Evolutionary conservation across 2,888 invertebrate species (phyloP).

Genomic region (Latheticus oryzae): DNA sequence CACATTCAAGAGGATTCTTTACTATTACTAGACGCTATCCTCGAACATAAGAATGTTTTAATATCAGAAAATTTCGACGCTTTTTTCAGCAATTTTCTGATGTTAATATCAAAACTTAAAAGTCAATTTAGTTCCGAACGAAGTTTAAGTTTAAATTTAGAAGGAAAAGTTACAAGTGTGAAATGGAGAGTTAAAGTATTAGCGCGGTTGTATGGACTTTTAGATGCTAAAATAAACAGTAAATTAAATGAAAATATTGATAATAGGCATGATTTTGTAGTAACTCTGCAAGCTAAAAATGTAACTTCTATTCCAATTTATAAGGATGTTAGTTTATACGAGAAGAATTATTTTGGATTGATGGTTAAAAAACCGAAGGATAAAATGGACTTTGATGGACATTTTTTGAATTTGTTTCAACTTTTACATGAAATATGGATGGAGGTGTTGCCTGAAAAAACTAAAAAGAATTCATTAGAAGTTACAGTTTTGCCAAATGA

Average conservation of each 20-base stretch:
- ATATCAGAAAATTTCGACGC: slow-evolving; percentile 76
- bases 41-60: slow-evolving; percentile 74
- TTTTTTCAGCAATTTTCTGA: slow-evolving; percentile 83
- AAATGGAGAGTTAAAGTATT: slow-evolving; percentile 85
- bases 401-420: slow-evolving; percentile 78
- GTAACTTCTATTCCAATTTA: slow-evolving; percentile 43
- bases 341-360: slow-evolving; percentile 26
- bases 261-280: too few relatives aligned
- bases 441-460: slow-evolving; percentile 74
- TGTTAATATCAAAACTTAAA: slow-evolving; percentile 83
- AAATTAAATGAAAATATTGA: too few relatives aligned
- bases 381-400: slow-evolving; percentile 67
- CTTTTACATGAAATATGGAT: slow-evolving; percentile 87
- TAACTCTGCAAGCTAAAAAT: slow-evolving; percentile 39
- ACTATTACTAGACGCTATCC: slow-evolving; percentile 80
- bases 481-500: slow-evolving; percentile 66
- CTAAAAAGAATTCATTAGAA: slow-evolving; percentile 43
- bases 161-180: slow-evolving; percentile 78
- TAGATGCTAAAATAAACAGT: slow-evolving; percentile 59
- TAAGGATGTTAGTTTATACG: slow-evolving; percentile 40
- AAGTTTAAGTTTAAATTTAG: slow-evolving; percentile 76
- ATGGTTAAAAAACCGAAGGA: slow-evolving; percentile 22
- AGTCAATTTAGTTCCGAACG: slow-evolving; percentile 75
- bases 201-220: slow-evolving; percentile 74
- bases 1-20: slow-evolving; percentile 87